These are phyloP conservation scores for Cephus nigrinus DNA, from an alignment of 2,888 invertebrate species.

Conservation along the genomic window DNA sequence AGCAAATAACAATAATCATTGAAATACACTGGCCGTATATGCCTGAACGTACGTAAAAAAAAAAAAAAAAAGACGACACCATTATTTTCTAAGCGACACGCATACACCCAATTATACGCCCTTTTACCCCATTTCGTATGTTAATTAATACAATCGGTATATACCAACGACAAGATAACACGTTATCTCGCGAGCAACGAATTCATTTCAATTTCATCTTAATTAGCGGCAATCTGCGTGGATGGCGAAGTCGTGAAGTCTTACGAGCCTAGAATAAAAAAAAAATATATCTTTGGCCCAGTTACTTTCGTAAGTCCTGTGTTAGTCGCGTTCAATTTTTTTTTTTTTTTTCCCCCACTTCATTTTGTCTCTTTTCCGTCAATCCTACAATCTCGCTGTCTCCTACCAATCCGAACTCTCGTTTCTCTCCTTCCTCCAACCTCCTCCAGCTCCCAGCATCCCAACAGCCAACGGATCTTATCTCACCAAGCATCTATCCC, in stretches of 20 bases:
- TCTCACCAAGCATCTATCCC: conserved; percentile 25
- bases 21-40: neutral
- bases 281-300: conserved; percentile 12
- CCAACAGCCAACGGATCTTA: conserved; percentile 11
- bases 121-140: neutral
- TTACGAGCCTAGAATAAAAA: neutral
- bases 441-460: neutral
- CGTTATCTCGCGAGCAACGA: conserved; percentile 2
- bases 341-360: neutral
- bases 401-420: neutral
- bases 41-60: neutral
- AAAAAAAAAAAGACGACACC: too few species aligned
- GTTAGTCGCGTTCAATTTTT: neutral
- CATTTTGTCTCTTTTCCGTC: neutral
- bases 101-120: neutral
- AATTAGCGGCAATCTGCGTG: conserved; percentile 12
- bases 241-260: neutral
- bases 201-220: conserved; percentile 12
- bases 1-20: neutral
- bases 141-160: neutral
- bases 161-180: neutral
- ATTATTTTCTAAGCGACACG: neutral
- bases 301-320: conserved; percentile 6
- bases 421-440: too few species aligned
- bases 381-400: neutral